Evolutionary conservation across 2,888 invertebrate genomes (phyloP), one percentile per base, ranked within the genome.

Genomic region (Argyra leucocephala): DNA sequence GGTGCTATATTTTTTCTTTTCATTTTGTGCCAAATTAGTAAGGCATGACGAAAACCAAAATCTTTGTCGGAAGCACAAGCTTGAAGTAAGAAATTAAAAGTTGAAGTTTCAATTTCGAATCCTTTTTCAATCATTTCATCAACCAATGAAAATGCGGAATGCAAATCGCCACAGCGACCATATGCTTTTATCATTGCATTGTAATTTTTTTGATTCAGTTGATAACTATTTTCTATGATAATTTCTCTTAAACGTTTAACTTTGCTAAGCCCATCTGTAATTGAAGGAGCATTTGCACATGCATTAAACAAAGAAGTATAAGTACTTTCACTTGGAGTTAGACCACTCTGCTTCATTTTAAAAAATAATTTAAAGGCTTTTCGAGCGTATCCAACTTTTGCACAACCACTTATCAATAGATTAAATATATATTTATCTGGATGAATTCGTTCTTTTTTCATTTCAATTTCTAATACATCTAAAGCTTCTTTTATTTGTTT

Each of bases 121-220:
- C 82, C 80, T 66, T 86, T 86, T 60, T 85, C 81, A 2, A 82
- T 74, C 89, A 95, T 92, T 82, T 93, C 91, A 81, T 96, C 95
- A 2, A 89, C 90, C 66, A 96, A 76, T 74, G 83, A 76, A 78
- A 94, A 95, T 1, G 95, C 91, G 57, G 86, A 87, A 66, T 84
- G 74, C 22, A 93, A 75, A 76, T 93, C 89, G 0, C 90, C 90
- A 78, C 90, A 90, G 67, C 89, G 82, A 0, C 93, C 93, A 81
- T 91, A 96, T 1, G 93, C 92, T 82, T 93, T 95, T 37, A 96
- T 91, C 88, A 96, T 90, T 3, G 90, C 86, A 82, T 94, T 89
- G 74, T 91, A 95, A 74, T 89, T 91, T 9, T 86, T 85, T 1
- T 85, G 76, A 75, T 92, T 93, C 3, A 90, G 86, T 69, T 85